Percentiles rank a stretch among this genome's conserved stretches.
Conservation (phyloP, 2,888 invertebrate species). For the Callyntrura guangdongensis region DNA sequence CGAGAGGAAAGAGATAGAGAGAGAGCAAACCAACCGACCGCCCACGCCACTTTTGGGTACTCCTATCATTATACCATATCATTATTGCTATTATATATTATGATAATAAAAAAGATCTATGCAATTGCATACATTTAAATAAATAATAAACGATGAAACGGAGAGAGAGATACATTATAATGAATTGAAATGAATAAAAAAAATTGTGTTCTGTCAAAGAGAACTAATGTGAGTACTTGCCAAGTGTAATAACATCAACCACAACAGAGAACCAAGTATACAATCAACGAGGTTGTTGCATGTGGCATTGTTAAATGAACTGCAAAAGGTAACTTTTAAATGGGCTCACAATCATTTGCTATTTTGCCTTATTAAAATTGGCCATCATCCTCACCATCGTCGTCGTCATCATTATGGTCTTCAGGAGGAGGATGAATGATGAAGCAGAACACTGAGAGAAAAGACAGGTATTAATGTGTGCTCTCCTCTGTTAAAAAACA, state of each 20-base stretch:
- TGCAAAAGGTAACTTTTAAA: no score
- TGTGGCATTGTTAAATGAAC: constrained; percentile 1
- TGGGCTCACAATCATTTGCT: no score
- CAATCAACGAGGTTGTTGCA: constrained; percentile 45
- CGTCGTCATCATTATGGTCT: no score
- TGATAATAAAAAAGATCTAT: constrained; percentile 20
- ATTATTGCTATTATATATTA: neutral
- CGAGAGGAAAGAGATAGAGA: neutral
- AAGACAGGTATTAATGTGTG: constrained; percentile 46
- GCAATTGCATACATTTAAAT: constrained; percentile 41
- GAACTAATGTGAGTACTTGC: constrained; percentile 5
- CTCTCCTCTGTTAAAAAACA: no score
- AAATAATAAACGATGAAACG: constrained; percentile 19
- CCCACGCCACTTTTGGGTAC: constrained; percentile 27
- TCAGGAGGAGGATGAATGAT: neutral
- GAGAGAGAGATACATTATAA: neutral
- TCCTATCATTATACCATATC: neutral
- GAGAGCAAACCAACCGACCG: neutral
- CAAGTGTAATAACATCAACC: neutral
- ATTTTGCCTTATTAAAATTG: constrained; percentile 58
- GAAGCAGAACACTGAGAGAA: neutral
- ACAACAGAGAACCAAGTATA: no score
- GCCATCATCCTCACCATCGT: no score
- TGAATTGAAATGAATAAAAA: neutral
- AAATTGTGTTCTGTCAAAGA: constrained; percentile 41